phyloP scores from a whole-genome alignment of 2,797 vertebrate genomes.

The Delichon dasypus region DNA sequence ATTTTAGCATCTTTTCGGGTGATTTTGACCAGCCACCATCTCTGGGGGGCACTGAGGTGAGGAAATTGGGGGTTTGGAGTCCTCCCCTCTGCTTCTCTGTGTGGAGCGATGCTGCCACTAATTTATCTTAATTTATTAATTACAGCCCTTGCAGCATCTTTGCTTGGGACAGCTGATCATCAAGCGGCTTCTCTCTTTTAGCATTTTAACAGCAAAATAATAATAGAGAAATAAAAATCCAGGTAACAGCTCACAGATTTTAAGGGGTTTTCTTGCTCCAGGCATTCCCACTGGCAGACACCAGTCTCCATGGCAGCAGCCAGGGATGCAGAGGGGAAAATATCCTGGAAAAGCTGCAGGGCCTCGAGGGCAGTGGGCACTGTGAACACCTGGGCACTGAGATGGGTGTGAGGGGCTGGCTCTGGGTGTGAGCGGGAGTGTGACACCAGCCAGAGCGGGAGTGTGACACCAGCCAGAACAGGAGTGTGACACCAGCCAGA shows the following conservation, averaged over 20 bases:
- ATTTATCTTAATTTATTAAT: not conserved
- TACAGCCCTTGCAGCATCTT: not conserved
- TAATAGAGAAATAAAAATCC: fast-evolving
- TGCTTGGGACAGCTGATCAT: not conserved
- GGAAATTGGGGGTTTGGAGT: not conserved
- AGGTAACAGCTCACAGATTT: not conserved
- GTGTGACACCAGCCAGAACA: too few relatives aligned
- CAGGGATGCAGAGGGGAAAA: not conserved
- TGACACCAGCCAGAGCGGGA: not conserved
- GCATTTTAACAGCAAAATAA: not conserved
- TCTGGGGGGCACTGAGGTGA: not conserved
- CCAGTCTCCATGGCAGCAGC: not conserved
- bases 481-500: too few relatives aligned
- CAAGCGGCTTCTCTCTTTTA: not conserved
- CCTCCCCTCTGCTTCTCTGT: not conserved
- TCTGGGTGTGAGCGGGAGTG: not conserved
- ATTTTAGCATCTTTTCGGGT: not conserved
- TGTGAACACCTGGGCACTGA: not conserved
- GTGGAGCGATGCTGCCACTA: fast-evolving
- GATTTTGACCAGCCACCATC: not conserved
- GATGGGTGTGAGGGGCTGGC: not conserved
- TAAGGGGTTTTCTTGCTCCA: not conserved
- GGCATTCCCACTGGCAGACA: not conserved
- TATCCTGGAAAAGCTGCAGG: not conserved
- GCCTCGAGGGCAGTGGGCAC: not conserved